Percentiles rank a stretch among this genome's conserved stretches.
Conservation (phyloP, 2,797 vertebrate genomes). For the Rachycentron canadum region DNA sequence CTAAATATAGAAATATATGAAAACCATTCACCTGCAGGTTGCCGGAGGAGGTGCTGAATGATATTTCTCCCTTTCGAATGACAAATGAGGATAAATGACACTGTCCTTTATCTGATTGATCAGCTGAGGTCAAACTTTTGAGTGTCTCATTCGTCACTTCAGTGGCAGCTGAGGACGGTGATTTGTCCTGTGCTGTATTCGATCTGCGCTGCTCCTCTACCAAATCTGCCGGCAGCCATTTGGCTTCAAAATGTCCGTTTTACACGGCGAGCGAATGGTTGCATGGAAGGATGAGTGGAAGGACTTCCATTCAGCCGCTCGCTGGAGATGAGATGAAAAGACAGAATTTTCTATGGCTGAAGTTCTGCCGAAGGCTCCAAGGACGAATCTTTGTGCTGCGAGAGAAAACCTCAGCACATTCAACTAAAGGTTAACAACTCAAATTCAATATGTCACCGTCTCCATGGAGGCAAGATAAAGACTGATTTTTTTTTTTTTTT, state of each 20-base stretch:
- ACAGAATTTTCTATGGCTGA: conserved; percentile 53
- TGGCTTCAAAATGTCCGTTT: conserved; percentile 36
- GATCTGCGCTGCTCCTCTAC: not conserved
- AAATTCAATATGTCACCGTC: conserved; percentile 61
- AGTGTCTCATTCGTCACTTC: conserved; percentile 52
- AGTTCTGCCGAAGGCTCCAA: conserved; percentile 62
- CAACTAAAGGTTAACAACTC: conserved; percentile 66
- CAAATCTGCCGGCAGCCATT: not conserved
- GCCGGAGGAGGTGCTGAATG: conserved; percentile 25
- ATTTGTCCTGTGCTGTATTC: conserved; percentile 22
- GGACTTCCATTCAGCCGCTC: conserved; percentile 43
- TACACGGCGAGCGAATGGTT: conserved; percentile 2
- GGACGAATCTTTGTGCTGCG: conserved; percentile 51
- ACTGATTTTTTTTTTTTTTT: conserved; percentile 26
- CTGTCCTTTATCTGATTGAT: conserved; percentile 44
- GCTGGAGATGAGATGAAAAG: conserved; percentile 47
- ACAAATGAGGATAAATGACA: conserved; percentile 24
- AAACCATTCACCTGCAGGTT: not conserved
- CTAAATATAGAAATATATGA: conserved; percentile 2
- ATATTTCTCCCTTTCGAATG: conserved; percentile 25
- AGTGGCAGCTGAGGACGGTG: conserved; percentile 13
- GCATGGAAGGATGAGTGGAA: conserved; percentile 28
- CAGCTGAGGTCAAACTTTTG: conserved; percentile 46
- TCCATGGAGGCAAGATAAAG: conserved; percentile 64
- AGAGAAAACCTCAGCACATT: conserved; percentile 52